These are phyloP conservation scores for Trisateles emortualis DNA, from an alignment of 2,888 invertebrate genomes.

Conservation along the genomic window DNA sequence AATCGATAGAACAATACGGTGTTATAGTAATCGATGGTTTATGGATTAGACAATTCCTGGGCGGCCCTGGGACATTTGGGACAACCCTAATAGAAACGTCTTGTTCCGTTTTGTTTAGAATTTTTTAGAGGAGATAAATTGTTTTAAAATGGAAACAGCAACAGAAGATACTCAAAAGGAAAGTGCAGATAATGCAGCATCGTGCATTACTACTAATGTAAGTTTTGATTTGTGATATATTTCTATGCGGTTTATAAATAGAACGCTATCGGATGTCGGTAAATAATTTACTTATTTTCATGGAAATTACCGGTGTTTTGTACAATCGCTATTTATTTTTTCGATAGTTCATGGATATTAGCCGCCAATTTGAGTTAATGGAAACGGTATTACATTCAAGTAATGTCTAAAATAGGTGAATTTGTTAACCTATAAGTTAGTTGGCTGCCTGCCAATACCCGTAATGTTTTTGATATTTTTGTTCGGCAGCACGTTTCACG, in stretches of 20 bases:
- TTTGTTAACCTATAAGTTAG: conserved; percentile 71
- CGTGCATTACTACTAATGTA: conserved; percentile 62
- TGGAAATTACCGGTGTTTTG: conserved; percentile 20
- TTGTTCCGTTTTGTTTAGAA: conserved; percentile 57
- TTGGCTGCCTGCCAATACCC: conserved; percentile 73
- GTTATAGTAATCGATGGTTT: no score
- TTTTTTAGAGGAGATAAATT: conserved; percentile 44
- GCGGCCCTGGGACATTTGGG: no score
- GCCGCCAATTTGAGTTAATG: conserved; percentile 8
- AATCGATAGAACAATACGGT: no score
- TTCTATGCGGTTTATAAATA: conserved; percentile 71
- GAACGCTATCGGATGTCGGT: conserved; percentile 76
- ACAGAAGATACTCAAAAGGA: conserved; percentile 68
- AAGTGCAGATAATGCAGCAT: conserved; percentile 56
- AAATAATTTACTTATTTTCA: conserved; percentile 44
- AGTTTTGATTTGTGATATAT: conserved; percentile 51
- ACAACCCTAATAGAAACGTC: conserved; percentile 41
- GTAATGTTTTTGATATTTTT: conserved; percentile 82
- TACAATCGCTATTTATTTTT: conserved; percentile 1
- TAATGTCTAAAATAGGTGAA: conserved; percentile 44
- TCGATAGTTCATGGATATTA: neutral
- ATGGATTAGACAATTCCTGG: no score
- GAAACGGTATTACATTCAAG: conserved; percentile 11
- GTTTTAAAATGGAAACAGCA: conserved; percentile 70
- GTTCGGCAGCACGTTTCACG: conserved; percentile 74